Evolutionary conservation across 2,888 invertebrate genomes (phyloP), one percentile per base, ranked within the genome.

Genomic region (Dorcus parallelipipedus): DNA sequence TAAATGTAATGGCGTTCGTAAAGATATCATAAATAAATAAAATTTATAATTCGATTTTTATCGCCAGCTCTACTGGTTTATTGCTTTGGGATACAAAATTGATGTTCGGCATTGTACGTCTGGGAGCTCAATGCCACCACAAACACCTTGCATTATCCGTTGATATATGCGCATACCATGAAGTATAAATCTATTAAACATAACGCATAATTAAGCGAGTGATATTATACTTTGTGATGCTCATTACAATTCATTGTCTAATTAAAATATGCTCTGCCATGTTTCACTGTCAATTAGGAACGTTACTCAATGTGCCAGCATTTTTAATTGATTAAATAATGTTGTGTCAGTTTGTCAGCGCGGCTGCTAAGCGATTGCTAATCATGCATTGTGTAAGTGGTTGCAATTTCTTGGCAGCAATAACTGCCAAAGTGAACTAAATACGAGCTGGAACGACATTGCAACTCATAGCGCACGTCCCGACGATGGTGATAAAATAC

Each of bases 401-500:
- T 59, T 61, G 57, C 57, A 59, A 61, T 61, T 64, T 61, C 61
- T 62, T 67, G 64, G 64, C 66, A 64, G 58, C 58, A 63, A 38
- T 14, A 50, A 38, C 38, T 14, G 6, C 40, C 26, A 33, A 33
- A 33, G 26, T 33, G 26, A 33, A 33, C 26, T 33, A 33, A 33
- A 26, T 43, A 53, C 54, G 52, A 59, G 38, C 54, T 20, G 54
- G 40, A 51, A 42, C 54, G 56, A 54, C 58, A 58, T 54, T 54
- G 49, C 51, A 60, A 63, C 54, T 58, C 56, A 63, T 63, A 61
- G 49, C 54, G 56, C 38, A 55, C 55, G 55, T 49, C 26, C 41
- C 42, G 50, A 38, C 40, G 43, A 51, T 59, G 61, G 63, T 63
- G 66, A 68, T 68, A 68, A 68, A 68, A 66, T 65, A 59, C 59